A percentile compares a stretch with the other conserved stretches of the same genome.
Conservation (phyloP, 2,888 invertebrate species). For the Latrodectus elegans region DNA sequence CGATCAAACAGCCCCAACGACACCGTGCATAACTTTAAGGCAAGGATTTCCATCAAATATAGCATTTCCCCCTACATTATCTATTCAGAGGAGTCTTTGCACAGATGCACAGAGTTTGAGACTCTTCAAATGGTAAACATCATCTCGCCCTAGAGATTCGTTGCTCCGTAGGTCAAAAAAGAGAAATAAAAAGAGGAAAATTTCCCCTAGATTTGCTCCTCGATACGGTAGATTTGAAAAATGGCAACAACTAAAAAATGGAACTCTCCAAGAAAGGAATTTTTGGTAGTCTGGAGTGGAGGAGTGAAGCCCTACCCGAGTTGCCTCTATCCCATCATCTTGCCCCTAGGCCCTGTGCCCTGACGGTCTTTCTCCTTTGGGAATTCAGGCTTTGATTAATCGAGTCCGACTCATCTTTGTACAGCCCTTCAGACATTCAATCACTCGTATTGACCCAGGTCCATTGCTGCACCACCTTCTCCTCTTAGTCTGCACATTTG, state of each 20-base stretch:
- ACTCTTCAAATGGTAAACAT: conserved; percentile 60
- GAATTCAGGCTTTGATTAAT: conserved; percentile 68
- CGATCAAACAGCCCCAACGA: conserved; percentile 50
- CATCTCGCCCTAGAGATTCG: conserved; percentile 46
- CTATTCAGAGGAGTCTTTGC: conserved; percentile 65
- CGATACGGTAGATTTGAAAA: conserved; percentile 40
- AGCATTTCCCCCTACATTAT: conserved; percentile 45
- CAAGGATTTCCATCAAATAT: conserved; percentile 30
- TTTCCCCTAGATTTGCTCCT: conserved; percentile 49
- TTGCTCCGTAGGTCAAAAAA: conserved; percentile 26
- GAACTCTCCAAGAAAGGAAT: conserved; percentile 46
- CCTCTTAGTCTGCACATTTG: neutral
- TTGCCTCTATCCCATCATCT: conserved; percentile 65
- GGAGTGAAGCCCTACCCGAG: conserved; percentile 13
- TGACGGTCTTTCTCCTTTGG: conserved; percentile 53
- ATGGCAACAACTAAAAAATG: conserved; percentile 59
- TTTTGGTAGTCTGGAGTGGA: conserved; percentile 35
- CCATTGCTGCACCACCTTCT: conserved; percentile 36
- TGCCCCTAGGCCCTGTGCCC: conserved; percentile 57
- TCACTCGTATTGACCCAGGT: conserved; percentile 69
- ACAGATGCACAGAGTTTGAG: conserved; percentile 47
- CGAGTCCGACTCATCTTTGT: conserved; percentile 68
- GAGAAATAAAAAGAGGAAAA: conserved; percentile 29
- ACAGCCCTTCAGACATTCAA: conserved; percentile 69
- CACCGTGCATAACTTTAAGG: conserved; percentile 53